phyloP scores from a whole-genome alignment of 2,113 vertebrate genomes.

The Arvicanthis niloticus region DNA sequence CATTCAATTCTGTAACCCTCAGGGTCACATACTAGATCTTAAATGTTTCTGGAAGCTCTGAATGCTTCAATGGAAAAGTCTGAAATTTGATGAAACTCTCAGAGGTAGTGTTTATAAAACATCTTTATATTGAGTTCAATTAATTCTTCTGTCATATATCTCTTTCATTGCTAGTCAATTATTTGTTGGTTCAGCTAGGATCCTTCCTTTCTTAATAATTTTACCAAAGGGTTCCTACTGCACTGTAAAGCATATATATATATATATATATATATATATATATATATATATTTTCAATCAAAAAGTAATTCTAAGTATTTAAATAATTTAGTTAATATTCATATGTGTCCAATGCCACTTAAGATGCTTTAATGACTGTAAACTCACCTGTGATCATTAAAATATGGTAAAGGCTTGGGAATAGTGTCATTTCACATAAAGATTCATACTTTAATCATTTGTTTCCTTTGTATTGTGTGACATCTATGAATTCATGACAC shows the following conservation, averaged over 20 bases:
- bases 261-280: no score
- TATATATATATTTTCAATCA: not conserved
- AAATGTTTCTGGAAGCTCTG: not conserved
- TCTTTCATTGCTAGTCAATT: not conserved
- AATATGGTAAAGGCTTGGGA: not conserved
- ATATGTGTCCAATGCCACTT: not conserved
- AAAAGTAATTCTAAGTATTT: not conserved
- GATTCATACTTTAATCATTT: not conserved
- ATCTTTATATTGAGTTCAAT: not conserved
- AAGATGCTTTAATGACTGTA: not conserved
- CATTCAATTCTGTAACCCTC: not conserved
- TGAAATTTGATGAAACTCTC: not conserved
- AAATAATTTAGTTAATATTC: not conserved
- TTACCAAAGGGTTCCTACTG: not conserved
- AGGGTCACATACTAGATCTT: not conserved
- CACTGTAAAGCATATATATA: not conserved
- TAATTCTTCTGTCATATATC: not conserved
- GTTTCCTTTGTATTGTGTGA: not conserved
- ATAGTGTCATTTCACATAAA: not conserved
- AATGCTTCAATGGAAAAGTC: not conserved
- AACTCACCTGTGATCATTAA: not conserved
- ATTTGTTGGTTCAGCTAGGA: not conserved
- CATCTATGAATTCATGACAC: slow-evolving; percentile 21
- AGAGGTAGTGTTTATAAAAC: not conserved
- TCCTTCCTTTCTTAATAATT: not conserved